Evolutionary conservation across 2,888 invertebrate genomes (phyloP), one percentile per base, ranked within the genome.

Genomic region (Drosophila mimica): DNA sequence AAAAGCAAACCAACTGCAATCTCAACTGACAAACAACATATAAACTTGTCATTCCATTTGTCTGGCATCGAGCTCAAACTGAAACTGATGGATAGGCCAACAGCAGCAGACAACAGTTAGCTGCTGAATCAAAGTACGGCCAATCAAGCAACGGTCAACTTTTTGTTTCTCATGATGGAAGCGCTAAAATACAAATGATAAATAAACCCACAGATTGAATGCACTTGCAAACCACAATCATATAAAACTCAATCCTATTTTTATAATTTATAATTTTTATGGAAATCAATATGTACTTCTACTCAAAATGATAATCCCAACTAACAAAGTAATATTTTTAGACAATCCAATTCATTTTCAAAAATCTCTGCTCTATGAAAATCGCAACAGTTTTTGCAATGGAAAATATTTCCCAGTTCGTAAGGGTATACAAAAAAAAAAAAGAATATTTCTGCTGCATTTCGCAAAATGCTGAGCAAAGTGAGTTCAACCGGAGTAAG

Each of bases 1-100:
- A 30, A 33, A 2, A 9, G 3, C 25, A 17, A 34, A 43, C 8
- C 28, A 53, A 60, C 20, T 62, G 48, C 43, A 65, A 62, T 34
- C 56, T 58, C 54, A 67, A 64, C 63, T 53, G 53, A 40, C 74
- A 71, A 74, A 76, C 70, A 74, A 71, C 69, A 75, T 62, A 66
- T 68, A 75, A 87, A 87, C 77, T 89, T 85, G 89, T 82, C 88
- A 83, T 89, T 86, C 81, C 73, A 89, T 83, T 87, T 83, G 79
- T 75, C 75, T 68, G 59, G 15, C 53, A 63, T 53, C 62, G 60
- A 8, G 36, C 74, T 88, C 81, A 86, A 86, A 83, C 72, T 54
- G 66, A 70, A 68, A 61, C 54, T 72, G 64, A 38, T 34, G 46
- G 34, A 25, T 38, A 48, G 36, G 15, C 31, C 33, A 49, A 49